A percentile compares a stretch with the other conserved stretches of the same genome.
Conservation (phyloP, 2,113 vertebrate genomes). For the Ranitomeya variabilis region DNA sequence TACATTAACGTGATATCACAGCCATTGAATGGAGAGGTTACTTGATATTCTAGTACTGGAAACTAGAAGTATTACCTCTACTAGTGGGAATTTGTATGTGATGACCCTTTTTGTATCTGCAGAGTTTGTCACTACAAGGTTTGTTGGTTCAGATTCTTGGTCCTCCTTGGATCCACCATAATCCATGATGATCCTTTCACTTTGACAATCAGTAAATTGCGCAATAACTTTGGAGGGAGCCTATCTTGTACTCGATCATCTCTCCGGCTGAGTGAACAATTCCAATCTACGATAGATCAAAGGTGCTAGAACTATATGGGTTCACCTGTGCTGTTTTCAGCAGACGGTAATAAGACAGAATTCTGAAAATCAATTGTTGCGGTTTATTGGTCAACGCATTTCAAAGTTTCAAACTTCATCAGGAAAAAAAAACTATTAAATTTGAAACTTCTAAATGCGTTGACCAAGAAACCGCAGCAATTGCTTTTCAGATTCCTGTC, state of each 20-base stretch:
- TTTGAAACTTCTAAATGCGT: too few relatives aligned
- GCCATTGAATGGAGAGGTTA: not conserved
- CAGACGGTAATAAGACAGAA: too few relatives aligned
- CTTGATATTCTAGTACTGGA: not conserved
- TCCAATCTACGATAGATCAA: too few relatives aligned
- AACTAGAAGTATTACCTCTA: not conserved
- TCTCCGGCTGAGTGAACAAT: not conserved
- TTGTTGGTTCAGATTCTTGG: not conserved
- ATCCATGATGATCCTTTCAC: not conserved
- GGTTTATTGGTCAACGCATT: too few relatives aligned
- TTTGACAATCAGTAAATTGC: not conserved
- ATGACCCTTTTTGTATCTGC: not conserved
- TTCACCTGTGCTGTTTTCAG: too few relatives aligned
- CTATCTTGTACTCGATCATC: not conserved
- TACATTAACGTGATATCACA: not conserved
- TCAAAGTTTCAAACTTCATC: too few relatives aligned
- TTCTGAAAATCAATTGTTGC: too few relatives aligned
- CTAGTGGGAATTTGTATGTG: not conserved
- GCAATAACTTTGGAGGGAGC: not conserved
- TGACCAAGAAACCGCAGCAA: too few relatives aligned
- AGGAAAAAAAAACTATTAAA: too few relatives aligned
- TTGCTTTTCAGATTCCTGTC: too few relatives aligned
- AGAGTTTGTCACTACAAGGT: not conserved
- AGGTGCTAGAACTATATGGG: too few relatives aligned
- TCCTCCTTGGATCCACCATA: not conserved